These are phyloP conservation scores for Drosophila melanosoma DNA, from an alignment of 2,888 invertebrate species.

Conservation along the genomic window DNA sequence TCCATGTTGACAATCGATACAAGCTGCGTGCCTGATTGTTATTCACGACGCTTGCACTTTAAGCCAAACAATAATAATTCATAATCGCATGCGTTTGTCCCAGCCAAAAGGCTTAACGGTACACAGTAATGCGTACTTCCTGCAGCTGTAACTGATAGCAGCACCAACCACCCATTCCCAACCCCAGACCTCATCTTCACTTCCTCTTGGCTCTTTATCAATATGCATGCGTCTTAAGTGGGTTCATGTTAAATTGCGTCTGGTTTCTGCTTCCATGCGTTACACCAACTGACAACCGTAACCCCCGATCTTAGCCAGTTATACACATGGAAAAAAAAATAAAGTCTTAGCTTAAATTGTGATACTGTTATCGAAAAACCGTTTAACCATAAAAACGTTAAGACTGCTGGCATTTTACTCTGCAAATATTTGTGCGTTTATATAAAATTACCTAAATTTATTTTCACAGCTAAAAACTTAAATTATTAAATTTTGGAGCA, in stretches of 20 bases:
- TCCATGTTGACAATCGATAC: conserved; percentile 59
- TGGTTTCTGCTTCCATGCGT: conserved; percentile 36
- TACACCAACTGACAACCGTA: conserved; percentile 3
- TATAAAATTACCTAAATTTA: neutral
- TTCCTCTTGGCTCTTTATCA: conserved; percentile 59
- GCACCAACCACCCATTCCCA: neutral
- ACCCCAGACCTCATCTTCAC: neutral
- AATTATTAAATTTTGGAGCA: neutral
- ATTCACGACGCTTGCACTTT: conserved; percentile 36
- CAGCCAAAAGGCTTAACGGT: conserved; percentile 72
- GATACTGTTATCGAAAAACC: neutral
- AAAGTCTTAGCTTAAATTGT: neutral
- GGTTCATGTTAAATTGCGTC: conserved; percentile 58
- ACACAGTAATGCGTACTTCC: conserved; percentile 78
- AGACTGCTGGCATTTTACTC: neutral
- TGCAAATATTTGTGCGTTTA: neutral
- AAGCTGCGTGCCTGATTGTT: conserved; percentile 55
- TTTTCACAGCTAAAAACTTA: neutral
- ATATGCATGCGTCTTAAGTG: conserved; percentile 76
- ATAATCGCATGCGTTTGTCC: conserved; percentile 73
- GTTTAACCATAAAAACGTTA: neutral
- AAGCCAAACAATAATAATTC: conserved; percentile 80
- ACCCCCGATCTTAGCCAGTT: neutral
- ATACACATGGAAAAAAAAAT: neutral
- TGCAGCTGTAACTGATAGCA: conserved; percentile 77